Base-by-base conservation (phyloP, 1,140 invertebrate species). In the Aradophagus sp. region DNA sequence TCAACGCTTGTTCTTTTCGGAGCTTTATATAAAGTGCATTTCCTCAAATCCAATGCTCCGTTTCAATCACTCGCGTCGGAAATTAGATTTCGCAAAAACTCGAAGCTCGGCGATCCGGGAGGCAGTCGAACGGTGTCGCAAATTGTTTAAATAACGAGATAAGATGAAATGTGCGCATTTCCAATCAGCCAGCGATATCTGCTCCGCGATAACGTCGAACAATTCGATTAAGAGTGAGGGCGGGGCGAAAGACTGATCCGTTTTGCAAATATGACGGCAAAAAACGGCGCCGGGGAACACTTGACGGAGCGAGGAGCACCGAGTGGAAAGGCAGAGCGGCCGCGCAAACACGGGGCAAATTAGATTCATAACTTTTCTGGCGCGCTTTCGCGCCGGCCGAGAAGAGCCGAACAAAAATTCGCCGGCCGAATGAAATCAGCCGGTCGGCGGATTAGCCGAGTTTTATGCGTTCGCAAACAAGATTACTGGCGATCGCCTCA, bases 301-400 rank as follows among this genome's bases (percentile, higher is more conserved):
- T n/a, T n/a, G n/a, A n/a, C n/a, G n/a, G n/a, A n/a, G n/a, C n/a
- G 56, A 62, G 48, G 42, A 68, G 48, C 50, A 32, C 32, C 31
- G 47, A 52, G 56, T 53, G 41, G 55, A 55, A 23, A 59, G 14
- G 68, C 39, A 56, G 35, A 71, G 67, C 58, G 55, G 74, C 74
- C 74, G 80, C 80, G 77, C 77, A 77, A 82, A 82, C 77, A 78
- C 77, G 75, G 62, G 73, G 81, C 80, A 84, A 84, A 84, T 84
- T 84, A 81, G 83, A 84, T 84, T 84, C 79, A 81, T 83, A 84
- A 84, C 81, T 84, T 84, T 82, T 80, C 80, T 77, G 79, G 73
- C 77, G 77, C 77, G 74, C 78, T 80, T 70, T 80, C 74, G 72
- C 73, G 73, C 73, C 45, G 72, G 71, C 68, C 73, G n/a, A n/a